Evolutionary conservation across 2,797 vertebrate genomes (phyloP), one percentile per base, ranked within the genome.

Genomic region (Delichon dasypus): DNA sequence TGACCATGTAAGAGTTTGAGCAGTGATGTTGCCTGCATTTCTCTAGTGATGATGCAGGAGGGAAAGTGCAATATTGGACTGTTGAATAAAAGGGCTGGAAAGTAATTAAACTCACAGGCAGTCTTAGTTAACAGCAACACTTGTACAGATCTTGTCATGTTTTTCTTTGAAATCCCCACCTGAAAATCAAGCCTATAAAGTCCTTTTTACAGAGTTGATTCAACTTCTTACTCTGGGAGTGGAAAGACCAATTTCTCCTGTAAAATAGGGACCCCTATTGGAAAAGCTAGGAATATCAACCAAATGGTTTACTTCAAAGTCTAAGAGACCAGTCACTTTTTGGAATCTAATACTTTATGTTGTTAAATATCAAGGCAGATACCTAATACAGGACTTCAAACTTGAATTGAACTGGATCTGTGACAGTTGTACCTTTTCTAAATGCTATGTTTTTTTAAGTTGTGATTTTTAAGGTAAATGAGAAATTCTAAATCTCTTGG

Each of bases 211-310:
- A 3, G 57, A 14, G 30, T 30, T 13, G 7, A 16, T 62, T 89
- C 64, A 55, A 77, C 23, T 32, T 62, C 10, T 44, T 11, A 29
- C 17, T 67, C 17, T 65, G 22, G 32, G 38, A 75, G 13, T 58
- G 5, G 11, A 80, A 83, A 85, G 71, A 60, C 32, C 29, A 34
- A 16, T 71, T 94, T 92, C 27, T 23, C 34, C 54, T 93, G 82
- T 89, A 51, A 88, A 54, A 85, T 86, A 91, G 85, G 62, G 93
- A 90, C 82, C 85, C 32, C 85, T 94, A 14, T 78, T 78, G 89
- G 89, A 85, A 94, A 83, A 91, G 5, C n/a, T 47, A 10, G 82
- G 94, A 75, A 84, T 84, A 68, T 51, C 91, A 91, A 29, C 45
- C 16, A 26, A 9, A 20, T 42, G n/a, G 21, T 57, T 84, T 66